Evolutionary conservation across 2,888 invertebrate genomes (phyloP), one percentile per base, ranked within the genome.

Genomic region (Cheilosia variabilis): DNA sequence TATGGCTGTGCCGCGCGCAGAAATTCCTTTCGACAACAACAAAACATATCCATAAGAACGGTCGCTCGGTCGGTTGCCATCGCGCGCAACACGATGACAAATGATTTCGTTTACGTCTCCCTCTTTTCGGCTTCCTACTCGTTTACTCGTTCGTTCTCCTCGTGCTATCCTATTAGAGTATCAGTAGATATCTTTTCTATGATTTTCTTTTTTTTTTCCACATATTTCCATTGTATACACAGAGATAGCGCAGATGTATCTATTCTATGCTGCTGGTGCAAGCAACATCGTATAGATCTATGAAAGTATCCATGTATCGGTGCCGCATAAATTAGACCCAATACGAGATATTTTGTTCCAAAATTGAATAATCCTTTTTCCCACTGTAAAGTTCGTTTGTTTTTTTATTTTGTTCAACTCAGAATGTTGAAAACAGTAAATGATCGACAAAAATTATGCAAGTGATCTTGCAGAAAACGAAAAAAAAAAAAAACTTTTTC

Each of bases 11-110:
- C 86, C 76, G 76, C 76, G 87, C 84, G 79, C 69, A 76, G 87
- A 83, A 87, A 89, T 89, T 89, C 89, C 88, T 84, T 88, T 88
- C 77, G 68, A 86, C 89, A 89, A 89, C 88, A 89, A 89, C 89
- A 89, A 89, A 88, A 84, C 71, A 58, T 55, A 55, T 62, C 47
- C 62, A 69, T 47, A 81, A 68, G 77, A 81, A 81, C 57, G 55
- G 68, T 69, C 77, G 65, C 13, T 43, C 60, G 43, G 1, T 66
- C 27, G 75, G 47, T 66, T 50, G 65, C 45, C 53, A 71, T 66
- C 63, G 66, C 63, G 86, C 81, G 71, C 86, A 81, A 81, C 52
- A 52, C 65, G 60, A 81, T 71, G 66, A 81, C 69, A 79, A 65
- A 80, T 80, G 68, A 73, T 55, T 84, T 65, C 76, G 52, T 71